phyloP scores from a whole-genome alignment of 2,113 vertebrate species.

The Barbus barbus region DNA sequence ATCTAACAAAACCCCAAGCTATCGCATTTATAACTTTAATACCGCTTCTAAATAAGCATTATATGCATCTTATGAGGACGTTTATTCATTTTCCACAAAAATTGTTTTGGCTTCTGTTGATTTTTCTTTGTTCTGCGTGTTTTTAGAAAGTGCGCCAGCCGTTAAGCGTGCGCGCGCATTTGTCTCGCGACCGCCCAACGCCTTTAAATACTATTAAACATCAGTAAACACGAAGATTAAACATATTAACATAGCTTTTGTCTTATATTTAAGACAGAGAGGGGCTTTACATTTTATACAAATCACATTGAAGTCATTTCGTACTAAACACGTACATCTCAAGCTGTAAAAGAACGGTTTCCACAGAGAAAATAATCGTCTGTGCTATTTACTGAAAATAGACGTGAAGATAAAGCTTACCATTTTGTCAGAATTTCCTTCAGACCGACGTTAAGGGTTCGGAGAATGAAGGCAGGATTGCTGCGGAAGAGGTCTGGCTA shows the following conservation, averaged over 20 bases:
- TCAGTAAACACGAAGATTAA: neutral
- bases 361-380: neutral
- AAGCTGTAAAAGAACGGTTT: neutral
- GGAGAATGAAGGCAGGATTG: constrained; percentile 57
- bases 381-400: neutral
- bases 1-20: neutral
- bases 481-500: accelerated
- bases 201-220: neutral
- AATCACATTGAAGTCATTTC: neutral
- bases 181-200: neutral
- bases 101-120: neutral
- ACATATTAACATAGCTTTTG: neutral
- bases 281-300: neutral
- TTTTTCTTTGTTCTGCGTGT: neutral
- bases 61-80: neutral
- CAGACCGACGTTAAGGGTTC: constrained; percentile 63
- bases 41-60: neutral
- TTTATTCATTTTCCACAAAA: neutral
- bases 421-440: constrained; percentile 63
- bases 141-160: constrained; percentile 10
- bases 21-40: neutral
- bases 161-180: neutral
- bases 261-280: neutral
- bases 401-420: constrained; percentile 48
- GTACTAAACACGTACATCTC: neutral